phyloP scores from a whole-genome alignment of 1,140 invertebrate genomes.

The Lordiphosa clarofinis region DNA sequence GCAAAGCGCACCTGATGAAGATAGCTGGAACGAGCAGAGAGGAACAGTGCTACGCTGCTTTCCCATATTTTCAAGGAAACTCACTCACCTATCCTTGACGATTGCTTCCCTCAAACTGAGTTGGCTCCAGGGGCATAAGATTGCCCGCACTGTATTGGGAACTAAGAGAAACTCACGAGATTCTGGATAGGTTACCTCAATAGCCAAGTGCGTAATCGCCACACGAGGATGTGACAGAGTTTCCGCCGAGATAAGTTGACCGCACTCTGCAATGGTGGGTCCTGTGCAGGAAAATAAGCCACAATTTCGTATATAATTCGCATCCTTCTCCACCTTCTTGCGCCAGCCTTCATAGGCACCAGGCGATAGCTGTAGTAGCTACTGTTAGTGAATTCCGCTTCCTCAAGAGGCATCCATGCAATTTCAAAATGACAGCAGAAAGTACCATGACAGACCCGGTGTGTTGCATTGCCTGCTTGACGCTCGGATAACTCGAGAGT shows the following conservation, averaged over 20 bases:
- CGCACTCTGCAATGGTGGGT: slow-evolving; percentile 45
- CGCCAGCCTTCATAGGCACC: slow-evolving; percentile 56
- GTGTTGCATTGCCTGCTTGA: neutral
- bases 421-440: slow-evolving; percentile 64
- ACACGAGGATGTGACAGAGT: slow-evolving; percentile 12
- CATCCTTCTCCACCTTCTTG: slow-evolving; percentile 35
- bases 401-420: slow-evolving; percentile 14
- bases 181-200: slow-evolving; percentile 42
- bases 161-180: slow-evolving; percentile 36
- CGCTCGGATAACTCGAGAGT: slow-evolving; percentile 10
- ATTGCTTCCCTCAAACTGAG: slow-evolving; percentile 37
- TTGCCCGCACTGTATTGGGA: slow-evolving; percentile 45
- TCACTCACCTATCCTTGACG: slow-evolving; percentile 19
- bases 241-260: slow-evolving; percentile 7
- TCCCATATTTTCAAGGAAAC: neutral
- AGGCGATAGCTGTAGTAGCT: slow-evolving; percentile 47
- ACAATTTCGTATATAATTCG: slow-evolving; percentile 57
- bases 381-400: neutral
- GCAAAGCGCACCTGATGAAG: slow-evolving; percentile 24
- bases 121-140: slow-evolving; percentile 50
- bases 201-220: slow-evolving; percentile 29
- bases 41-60: too few relatives aligned
- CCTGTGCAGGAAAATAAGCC: slow-evolving; percentile 59
- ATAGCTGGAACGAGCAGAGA: slow-evolving; percentile 25
- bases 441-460: slow-evolving; percentile 27